Conservation (phyloP, 2,888 invertebrate species). For the Thysanoteuthis rhombus region DNA sequence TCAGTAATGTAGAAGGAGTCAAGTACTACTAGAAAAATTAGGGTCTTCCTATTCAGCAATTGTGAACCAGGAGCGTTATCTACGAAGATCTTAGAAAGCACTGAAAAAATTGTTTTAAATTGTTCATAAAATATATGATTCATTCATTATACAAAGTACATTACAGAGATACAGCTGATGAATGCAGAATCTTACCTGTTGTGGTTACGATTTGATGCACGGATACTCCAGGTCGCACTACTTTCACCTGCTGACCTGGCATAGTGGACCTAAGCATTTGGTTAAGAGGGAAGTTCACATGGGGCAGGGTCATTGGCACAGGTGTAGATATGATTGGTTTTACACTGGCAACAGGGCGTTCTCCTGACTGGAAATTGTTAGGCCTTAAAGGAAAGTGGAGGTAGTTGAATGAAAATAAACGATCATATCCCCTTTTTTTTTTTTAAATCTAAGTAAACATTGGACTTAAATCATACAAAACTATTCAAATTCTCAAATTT, state of each 20-base stretch:
- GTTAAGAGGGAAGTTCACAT: constrained; percentile 34
- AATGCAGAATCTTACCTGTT: constrained; percentile 71
- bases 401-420: not conserved
- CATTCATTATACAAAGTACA: too few species aligned
- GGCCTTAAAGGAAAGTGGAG: not conserved
- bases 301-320: constrained; percentile 50
- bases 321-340: constrained; percentile 82
- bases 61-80: too few species aligned
- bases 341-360: constrained; percentile 73
- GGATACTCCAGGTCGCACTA: constrained; percentile 26
- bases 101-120: too few species aligned
- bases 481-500: not conserved
- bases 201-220: constrained; percentile 76
- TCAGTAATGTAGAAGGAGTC: too few species aligned
- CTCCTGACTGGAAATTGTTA: constrained; percentile 22
- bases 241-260: constrained; percentile 88
- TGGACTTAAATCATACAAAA: not conserved
- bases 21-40: too few species aligned
- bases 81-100: too few species aligned
- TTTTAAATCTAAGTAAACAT: not conserved
- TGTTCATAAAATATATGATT: too few species aligned
- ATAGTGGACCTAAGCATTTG: constrained; percentile 78
- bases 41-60: too few species aligned
- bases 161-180: not conserved
- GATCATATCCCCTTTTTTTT: not conserved